Percentiles rank a stretch among this genome's conserved stretches.
Evolutionary conservation across 2,888 invertebrate genomes (phyloP).

Genomic region (Troides oblongomaculatus): DNA sequence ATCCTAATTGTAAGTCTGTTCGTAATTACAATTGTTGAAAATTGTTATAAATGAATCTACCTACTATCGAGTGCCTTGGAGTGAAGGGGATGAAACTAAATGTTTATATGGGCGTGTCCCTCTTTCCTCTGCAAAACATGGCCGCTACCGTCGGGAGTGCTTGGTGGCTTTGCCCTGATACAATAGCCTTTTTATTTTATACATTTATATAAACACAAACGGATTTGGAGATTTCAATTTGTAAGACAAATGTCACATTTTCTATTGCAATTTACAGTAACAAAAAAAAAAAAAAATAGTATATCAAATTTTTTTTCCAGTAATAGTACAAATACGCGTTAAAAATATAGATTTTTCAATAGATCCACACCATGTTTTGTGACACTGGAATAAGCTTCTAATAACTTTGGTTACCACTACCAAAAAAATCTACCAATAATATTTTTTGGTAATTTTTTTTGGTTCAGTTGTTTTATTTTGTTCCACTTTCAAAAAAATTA

Average conservation of each 20-base stretch:
- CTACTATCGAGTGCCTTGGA: constrained; percentile 34
- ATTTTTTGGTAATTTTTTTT: too few relatives aligned
- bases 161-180: constrained; percentile 6
- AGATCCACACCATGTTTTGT: too few relatives aligned
- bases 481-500: too few relatives aligned
- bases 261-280: constrained; percentile 1
- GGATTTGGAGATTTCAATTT: constrained; percentile 4
- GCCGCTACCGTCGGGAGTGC: constrained; percentile 28
- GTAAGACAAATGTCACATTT: constrained; percentile 9
- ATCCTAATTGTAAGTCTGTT: constrained; percentile 19
- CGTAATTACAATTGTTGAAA: constrained; percentile 22
- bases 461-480: too few relatives aligned
- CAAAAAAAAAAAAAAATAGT: too few relatives aligned
- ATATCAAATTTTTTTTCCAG: too few relatives aligned
- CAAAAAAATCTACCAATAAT: too few relatives aligned
- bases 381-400: too few relatives aligned
- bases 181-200: neutral
- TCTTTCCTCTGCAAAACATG: constrained; percentile 33
- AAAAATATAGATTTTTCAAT: too few relatives aligned
- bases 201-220: neutral
- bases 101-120: constrained; percentile 22
- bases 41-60: constrained; percentile 24
- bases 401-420: too few relatives aligned
- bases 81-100: constrained; percentile 30
- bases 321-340: too few relatives aligned